A percentile compares a stretch with the other conserved stretches of the same genome.
phyloP scores from a whole-genome alignment of 2,888 invertebrate species.

The Drosophila peninsularis region DNA sequence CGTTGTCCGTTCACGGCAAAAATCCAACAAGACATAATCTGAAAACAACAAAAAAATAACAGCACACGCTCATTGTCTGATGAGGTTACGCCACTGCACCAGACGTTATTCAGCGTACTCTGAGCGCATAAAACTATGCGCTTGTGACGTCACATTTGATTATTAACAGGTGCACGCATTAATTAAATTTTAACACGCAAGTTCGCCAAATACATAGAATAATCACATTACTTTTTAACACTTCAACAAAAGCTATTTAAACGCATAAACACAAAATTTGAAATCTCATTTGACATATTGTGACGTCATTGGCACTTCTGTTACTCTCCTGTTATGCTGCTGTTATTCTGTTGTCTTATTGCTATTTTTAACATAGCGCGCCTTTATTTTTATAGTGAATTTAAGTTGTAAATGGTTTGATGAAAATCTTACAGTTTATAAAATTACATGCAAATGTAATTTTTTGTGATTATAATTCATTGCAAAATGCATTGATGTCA shows the following conservation, averaged over 20 bases:
- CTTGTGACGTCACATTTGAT: slow-evolving; percentile 38
- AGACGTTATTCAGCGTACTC: slow-evolving; percentile 19
- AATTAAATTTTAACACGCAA: background rate
- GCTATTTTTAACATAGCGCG: background rate
- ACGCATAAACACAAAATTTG: background rate
- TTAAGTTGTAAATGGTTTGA: background rate
- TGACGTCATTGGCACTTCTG: slow-evolving; percentile 32
- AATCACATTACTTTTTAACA: background rate
- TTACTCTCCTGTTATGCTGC: slow-evolving; percentile 35
- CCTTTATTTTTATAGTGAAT: background rate
- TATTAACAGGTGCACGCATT: background rate
- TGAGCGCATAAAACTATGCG: slow-evolving; percentile 4
- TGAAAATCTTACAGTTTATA: background rate
- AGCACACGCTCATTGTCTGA: slow-evolving; percentile 3
- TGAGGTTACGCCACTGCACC: slow-evolving; percentile 19
- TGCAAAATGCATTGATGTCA: background rate
- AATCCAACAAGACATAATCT: slow-evolving; percentile 55
- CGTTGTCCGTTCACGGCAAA: slow-evolving; percentile 58
- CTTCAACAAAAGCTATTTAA: background rate
- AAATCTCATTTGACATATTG: background rate
- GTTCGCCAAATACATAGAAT: background rate
- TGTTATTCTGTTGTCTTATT: slow-evolving; percentile 23
- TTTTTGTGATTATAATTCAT: background rate
- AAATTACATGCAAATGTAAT: too few species aligned
- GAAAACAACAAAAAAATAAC: slow-evolving; percentile 43